Evolutionary conservation across 2,888 invertebrate species (phyloP), one percentile per base, ranked within the genome.

Genomic region (Corbicula japonica): DNA sequence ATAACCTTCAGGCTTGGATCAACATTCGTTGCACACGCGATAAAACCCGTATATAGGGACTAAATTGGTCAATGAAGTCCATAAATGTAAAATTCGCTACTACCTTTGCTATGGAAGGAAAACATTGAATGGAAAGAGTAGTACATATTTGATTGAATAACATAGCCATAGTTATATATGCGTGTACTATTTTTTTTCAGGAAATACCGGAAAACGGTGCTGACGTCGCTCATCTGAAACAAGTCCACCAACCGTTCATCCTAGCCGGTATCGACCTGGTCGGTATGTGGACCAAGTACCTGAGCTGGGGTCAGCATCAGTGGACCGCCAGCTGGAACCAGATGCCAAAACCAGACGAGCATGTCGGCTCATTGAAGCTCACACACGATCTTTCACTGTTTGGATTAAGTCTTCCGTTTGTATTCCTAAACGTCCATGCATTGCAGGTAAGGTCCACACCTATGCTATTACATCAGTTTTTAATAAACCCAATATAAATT

Each of bases 151-250:
- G 41, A 15, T 41, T n/a, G n/a, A n/a, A n/a, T n/a, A n/a, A n/a
- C n/a, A n/a, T n/a, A n/a, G n/a, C n/a, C n/a, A n/a, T n/a, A n/a
- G 8, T 12, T 56, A 10, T 28, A 10, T 56, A 23, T 28, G 10
- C 12, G 10, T 23, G 8, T 21, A 26, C 12, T 54, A 26, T 28
- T 48, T 6, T 34, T 50, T 44, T 86, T 1, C 94, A 97, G 96
- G 97, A 98, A 88, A 96, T 98, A 46, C 97, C 97, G 0, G 98
- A 98, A 92, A 98, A 98, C 88, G 98, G 97, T 0, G 97, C 97
- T 0, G 98, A 98, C 89, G 95, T 96, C 0, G 96, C 96, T 0
- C 98, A 98, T 91, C 94, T 98, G 28, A 95, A 95, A 66, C 96
- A 96, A 0, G 95, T 98, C 0, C 98, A 98, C 87, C 95, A 95